Evolutionary conservation across 2,113 vertebrate species (phyloP).

Genomic region (Protobothrops mucrosquamatus): DNA sequence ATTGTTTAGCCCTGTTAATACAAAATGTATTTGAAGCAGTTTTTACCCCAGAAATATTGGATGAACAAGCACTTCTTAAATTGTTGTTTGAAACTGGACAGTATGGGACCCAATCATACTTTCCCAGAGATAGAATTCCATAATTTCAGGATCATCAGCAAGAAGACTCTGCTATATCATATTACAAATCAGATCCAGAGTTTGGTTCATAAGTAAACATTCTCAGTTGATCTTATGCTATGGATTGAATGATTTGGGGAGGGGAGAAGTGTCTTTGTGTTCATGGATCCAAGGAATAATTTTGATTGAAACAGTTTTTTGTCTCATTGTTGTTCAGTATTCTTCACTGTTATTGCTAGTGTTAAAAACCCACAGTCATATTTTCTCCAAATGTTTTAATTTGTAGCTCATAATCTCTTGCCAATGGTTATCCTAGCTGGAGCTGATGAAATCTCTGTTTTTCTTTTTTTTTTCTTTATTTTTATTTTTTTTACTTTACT

Average conservation of each 20-base stretch:
- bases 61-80: neutral
- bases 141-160: neutral
- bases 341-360: neutral
- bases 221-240: neutral
- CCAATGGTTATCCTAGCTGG: neutral
- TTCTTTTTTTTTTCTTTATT: neutral
- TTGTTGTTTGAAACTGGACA: too few species aligned
- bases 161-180: neutral
- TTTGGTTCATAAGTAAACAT: neutral
- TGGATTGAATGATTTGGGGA: neutral
- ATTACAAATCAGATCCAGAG: neutral
- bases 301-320: neutral
- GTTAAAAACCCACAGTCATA: neutral
- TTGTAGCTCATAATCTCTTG: neutral
- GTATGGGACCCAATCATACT: neutral
- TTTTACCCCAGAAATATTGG: neutral
- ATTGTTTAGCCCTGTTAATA: neutral
- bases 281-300: neutral
- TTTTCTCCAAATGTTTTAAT: neutral
- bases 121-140: neutral
- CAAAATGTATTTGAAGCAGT: neutral
- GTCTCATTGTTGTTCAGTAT: neutral
- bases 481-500: neutral
- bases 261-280: neutral
- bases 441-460: neutral